Evolutionary conservation across 2,888 invertebrate species (phyloP), one percentile per base, ranked within the genome.

Genomic region (Agonopterix arenella): DNA sequence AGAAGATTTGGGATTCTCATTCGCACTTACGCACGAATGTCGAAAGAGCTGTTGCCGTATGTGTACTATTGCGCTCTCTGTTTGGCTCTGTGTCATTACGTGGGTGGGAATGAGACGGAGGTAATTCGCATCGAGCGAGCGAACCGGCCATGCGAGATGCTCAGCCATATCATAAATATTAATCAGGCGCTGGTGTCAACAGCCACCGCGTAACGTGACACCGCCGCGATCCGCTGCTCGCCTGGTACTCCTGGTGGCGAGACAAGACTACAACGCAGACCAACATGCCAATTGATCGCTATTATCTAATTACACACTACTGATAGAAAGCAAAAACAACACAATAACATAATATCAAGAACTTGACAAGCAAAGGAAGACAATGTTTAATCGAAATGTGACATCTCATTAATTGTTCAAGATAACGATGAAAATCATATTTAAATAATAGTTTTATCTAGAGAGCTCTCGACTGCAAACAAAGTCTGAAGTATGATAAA

Each of bases 181-280:
- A 89, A 89, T 89, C 89, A 89, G 86, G 85, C 89, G 77, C 83
- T 88, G 89, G 89, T 88, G 89, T 89, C 89, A 88, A 89, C 89
- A 88, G 89, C 89, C 89, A 88, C 86, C 81, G 85, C 86, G 89
- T 88, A 88, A 88, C 88, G 83, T 81, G 88, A 88, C 80, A 86
- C 84, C 81, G 78, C 78, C 66, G 70, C 84, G 80, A 84, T 80
- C 79, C 80, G 74, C 80, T 85, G 81, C 70, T 73, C 69, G 80
- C 83, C 83, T 85, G 80, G 80, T 86, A 82, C 85, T 80, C 68
- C 64, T 64, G 68, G 65, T 64, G 70, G 62, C 73, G 70, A 80
- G 75, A 78, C 79, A 52, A 58, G 53, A 57, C 50, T 60, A 55
- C 54, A 55, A 58, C 58, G 50, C 54, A 70, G 59, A 63, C 64